Conservation (phyloP, 1,140 invertebrate genomes). For the Lerema accius region DNA sequence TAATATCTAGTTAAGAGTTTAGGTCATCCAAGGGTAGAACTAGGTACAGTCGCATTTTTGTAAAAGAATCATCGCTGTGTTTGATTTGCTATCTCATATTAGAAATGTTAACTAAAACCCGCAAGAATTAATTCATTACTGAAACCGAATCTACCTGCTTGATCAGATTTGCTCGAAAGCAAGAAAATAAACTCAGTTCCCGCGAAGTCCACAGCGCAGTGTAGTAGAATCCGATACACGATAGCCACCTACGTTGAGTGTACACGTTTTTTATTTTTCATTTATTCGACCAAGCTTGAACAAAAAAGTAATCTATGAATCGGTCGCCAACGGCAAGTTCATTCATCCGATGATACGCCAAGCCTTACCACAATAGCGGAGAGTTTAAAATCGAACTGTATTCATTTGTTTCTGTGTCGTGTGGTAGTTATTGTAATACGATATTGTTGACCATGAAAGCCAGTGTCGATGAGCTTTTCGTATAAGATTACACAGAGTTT, state of each 20-base stretch:
- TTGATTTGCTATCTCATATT: constrained; percentile 1
- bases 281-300: constrained; percentile 61
- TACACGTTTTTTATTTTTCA: constrained; percentile 55
- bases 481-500: constrained; percentile 79
- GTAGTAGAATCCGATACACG: constrained; percentile 55
- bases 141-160: constrained; percentile 43
- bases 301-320: constrained; percentile 79
- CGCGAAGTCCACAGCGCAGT: constrained; percentile 52
- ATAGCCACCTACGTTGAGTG: constrained; percentile 63
- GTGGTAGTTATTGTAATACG: constrained; percentile 61
- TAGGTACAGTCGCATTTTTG: neutral
- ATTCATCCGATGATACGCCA: constrained; percentile 37
- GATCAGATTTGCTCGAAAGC: constrained; percentile 51
- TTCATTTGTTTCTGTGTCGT: constrained; percentile 35
- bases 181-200: constrained; percentile 56
- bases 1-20: too few species aligned
- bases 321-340: constrained; percentile 52
- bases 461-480: constrained; percentile 78
- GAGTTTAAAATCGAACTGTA: constrained; percentile 47
- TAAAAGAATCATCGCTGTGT: neutral
- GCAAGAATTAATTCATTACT: constrained; percentile 32
- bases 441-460: constrained; percentile 75
- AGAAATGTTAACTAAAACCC: constrained; percentile 12
- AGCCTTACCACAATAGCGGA: constrained; percentile 41
- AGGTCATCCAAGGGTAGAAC: too few species aligned